A percentile compares a stretch with the other conserved stretches of the same genome.
phyloP scores from a whole-genome alignment of 2,113 vertebrate species.

The Anoura caudifer region DNA sequence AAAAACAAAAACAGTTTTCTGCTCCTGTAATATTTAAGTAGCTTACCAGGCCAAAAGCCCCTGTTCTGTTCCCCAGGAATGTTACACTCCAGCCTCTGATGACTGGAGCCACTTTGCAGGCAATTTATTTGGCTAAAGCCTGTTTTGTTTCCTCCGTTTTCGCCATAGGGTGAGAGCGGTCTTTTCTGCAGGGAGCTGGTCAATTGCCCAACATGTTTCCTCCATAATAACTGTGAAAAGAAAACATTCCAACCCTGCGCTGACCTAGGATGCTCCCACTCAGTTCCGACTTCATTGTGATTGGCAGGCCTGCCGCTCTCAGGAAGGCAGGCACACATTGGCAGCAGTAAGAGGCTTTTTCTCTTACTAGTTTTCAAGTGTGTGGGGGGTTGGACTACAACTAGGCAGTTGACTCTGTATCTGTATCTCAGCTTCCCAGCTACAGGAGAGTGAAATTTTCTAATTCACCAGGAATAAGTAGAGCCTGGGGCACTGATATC shows the following conservation, averaged over 20 bases:
- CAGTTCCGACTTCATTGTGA: neutral
- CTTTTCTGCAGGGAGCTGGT: conserved; percentile 53
- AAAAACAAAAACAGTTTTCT: neutral
- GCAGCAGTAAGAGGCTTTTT: neutral
- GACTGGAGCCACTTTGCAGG: conserved; percentile 30
- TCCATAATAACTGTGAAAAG: conserved; percentile 29
- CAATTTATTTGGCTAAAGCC: conserved; percentile 56
- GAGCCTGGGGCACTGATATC: neutral
- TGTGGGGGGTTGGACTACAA: neutral
- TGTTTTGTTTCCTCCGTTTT: conserved; percentile 23
- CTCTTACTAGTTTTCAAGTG: neutral
- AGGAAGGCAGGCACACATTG: neutral
- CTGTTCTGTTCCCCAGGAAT: neutral
- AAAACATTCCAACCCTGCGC: conserved; percentile 33
- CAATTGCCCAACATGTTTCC: conserved; percentile 50
- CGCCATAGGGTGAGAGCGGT: neutral
- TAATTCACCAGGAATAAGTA: conserved; percentile 26
- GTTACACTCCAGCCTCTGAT: neutral
- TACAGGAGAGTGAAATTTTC: neutral
- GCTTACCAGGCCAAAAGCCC: neutral
- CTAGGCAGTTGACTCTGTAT: neutral
- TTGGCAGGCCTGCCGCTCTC: neutral
- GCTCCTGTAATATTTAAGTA: neutral
- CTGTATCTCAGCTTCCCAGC: neutral
- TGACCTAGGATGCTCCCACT: conserved; percentile 32